Conservation (phyloP, 2,888 invertebrate species). For the Nemotelus nigrinus region DNA sequence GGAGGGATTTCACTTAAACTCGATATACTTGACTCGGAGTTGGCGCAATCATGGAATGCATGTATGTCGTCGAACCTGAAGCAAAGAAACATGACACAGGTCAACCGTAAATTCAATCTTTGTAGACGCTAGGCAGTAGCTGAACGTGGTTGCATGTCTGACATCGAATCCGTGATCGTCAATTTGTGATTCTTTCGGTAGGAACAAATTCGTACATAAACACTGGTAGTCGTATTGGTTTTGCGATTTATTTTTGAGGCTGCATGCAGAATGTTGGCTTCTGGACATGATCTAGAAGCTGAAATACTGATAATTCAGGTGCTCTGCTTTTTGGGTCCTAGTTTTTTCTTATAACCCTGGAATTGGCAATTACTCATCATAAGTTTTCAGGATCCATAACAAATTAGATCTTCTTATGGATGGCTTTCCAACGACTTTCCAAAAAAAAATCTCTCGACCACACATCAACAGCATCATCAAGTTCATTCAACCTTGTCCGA, state of each 20-base stretch:
- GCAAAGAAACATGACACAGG: slow-evolving; percentile 49
- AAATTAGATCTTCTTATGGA: no score
- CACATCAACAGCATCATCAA: no score
- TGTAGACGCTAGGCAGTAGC: slow-evolving; percentile 30
- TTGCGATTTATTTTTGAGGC: neutral
- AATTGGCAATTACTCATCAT: no score
- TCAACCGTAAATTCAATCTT: slow-evolving; percentile 49
- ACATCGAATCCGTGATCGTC: slow-evolving; percentile 66
- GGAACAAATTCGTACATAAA: slow-evolving; percentile 33
- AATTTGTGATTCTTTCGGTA: slow-evolving; percentile 59
- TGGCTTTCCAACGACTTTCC: no score
- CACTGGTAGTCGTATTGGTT: slow-evolving; percentile 26
- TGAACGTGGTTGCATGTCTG: slow-evolving; percentile 62
- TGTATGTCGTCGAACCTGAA: slow-evolving; percentile 49
- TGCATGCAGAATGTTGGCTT: neutral
- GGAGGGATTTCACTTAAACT: slow-evolving; percentile 8
- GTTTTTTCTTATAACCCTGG: no score
- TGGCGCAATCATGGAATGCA: slow-evolving; percentile 31
- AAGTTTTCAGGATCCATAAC: no score
- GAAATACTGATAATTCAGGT: neutral
- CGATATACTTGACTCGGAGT: neutral
- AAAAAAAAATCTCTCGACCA: no score
- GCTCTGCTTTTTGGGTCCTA: neutral
- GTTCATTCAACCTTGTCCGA: no score
- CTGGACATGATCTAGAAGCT: no score